Evolutionary conservation across 2,888 invertebrate species (phyloP), one percentile per base, ranked within the genome.

Genomic region (Mycalesis mineus): DNA sequence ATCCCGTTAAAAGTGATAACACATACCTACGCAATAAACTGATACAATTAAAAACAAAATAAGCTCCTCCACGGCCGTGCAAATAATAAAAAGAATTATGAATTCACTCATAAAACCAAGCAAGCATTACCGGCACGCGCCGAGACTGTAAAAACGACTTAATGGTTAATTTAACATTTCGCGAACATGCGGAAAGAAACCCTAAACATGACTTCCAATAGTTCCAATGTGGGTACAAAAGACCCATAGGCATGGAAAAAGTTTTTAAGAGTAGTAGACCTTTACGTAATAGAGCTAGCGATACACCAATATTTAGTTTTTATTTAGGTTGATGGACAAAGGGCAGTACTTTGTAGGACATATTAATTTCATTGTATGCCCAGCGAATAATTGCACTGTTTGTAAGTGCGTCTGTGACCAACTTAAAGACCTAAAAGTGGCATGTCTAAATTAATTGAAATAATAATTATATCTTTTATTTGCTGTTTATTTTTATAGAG

Each of bases 41-140:
- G 29, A 14, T 28, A 41, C 48, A 58, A 61, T 61, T 58, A 56
- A 33, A 47, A 42, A 51, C 53, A 55, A 57, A 55, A 57, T 63
- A 56, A 65, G 49, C 57, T 47, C 50, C 57, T 59, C 57, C 62
- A 44, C 60, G 58, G 51, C 51, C 55, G 53, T 60, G 40, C 5
- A 57, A 57, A 57, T 52, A 44, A 63, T 61, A 61, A 65, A 63
- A 61, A 63, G 11, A 37, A 40, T 44, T 47, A 63, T 57, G 52
- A 41, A 51, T 40, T 37, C 54, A 55, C 28, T 59, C 58, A 62
- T 64, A 61, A 66, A 61, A 60, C 40, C 60, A 63, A 40, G 64
- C 60, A 55, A 58, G 60, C 63, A 57, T 65, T 60, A 37, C 49
- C 58, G 42, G 64, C 66, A 66, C 64, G 65, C 63, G 67, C 63